Evolutionary conservation across 2,113 vertebrate genomes (phyloP).

Genomic region (Lota lota): DNA sequence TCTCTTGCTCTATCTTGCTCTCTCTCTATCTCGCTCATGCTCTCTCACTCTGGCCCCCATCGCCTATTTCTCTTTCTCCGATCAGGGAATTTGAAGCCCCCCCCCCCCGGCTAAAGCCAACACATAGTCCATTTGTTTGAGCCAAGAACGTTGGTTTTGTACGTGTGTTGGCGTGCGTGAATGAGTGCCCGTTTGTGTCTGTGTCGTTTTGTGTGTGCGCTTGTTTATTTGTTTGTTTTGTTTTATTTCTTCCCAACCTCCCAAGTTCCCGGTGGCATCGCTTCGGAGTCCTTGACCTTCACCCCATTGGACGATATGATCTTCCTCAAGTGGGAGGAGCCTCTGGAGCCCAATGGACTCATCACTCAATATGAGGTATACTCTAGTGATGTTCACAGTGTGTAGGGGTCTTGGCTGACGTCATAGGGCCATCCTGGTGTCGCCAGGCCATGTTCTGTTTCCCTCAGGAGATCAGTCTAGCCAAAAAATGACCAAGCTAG

Average conservation of each 20-base stretch:
- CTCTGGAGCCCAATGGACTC: slow-evolving; percentile 90
- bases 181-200: too few relatives aligned
- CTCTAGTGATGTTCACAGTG: neutral
- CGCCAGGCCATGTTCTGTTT: too few relatives aligned
- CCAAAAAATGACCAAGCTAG: too few relatives aligned
- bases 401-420: neutral
- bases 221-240: slow-evolving; percentile 8
- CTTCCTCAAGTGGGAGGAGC: slow-evolving; percentile 96
- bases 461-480: too few relatives aligned
- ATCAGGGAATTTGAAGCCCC: slow-evolving; percentile 45
- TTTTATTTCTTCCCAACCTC: slow-evolving; percentile 27
- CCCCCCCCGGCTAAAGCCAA: slow-evolving; percentile 4
- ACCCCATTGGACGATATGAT: slow-evolving; percentile 93
- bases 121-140: slow-evolving; percentile 39
- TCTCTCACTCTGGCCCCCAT: slow-evolving; percentile 10
- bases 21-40: neutral
- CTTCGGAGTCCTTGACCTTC: slow-evolving; percentile 88
- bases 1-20: neutral
- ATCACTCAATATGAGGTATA: slow-evolving; percentile 94
- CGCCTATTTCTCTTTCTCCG: slow-evolving; percentile 23
- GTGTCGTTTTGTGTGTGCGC: too few relatives aligned
- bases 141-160: slow-evolving; percentile 10
- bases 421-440: neutral
- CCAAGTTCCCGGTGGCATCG: slow-evolving; percentile 88
- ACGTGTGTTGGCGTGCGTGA: slow-evolving; percentile 41